Percentiles rank a stretch among this genome's conserved stretches.
phyloP scores from a whole-genome alignment of 2,888 invertebrate species.

The Oscheius sp. region DNA sequence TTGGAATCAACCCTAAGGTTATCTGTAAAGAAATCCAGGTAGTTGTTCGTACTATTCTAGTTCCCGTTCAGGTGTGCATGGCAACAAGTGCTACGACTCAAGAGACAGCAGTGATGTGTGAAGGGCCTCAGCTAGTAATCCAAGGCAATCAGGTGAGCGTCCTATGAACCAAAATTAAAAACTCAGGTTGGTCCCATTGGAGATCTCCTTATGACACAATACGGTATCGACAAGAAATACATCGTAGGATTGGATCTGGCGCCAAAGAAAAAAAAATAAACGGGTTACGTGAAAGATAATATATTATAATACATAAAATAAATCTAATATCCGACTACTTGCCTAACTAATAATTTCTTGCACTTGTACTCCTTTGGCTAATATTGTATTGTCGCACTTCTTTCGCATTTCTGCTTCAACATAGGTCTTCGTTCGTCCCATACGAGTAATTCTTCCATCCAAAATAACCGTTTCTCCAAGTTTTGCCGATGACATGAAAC shows the following conservation, averaged over 20 bases:
- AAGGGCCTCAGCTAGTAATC: constrained; percentile 65
- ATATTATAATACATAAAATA: background rate
- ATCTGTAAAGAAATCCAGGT: constrained; percentile 48
- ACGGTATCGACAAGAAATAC: constrained; percentile 64
- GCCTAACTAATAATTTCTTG: constrained; percentile 73
- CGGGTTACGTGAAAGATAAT: background rate
- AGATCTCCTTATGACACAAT: constrained; percentile 46
- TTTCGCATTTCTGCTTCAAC: constrained; percentile 79
- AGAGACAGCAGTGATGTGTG: constrained; percentile 76
- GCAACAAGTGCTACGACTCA: constrained; percentile 87
- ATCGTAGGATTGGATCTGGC: constrained; percentile 65
- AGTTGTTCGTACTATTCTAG: background rate
- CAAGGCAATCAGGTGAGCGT: constrained; percentile 68
- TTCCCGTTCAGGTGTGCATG: constrained; percentile 80
- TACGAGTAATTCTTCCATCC: constrained; percentile 81
- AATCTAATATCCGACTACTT: background rate
- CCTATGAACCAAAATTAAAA: background rate
- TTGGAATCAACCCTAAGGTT: constrained; percentile 80
- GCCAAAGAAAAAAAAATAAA: constrained; percentile 60
- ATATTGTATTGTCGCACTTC: constrained; percentile 79
- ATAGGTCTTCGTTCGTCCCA: constrained; percentile 76
- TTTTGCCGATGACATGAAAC: constrained; percentile 81
- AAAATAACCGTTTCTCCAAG: constrained; percentile 83
- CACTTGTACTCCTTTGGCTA: constrained; percentile 86
- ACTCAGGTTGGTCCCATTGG: constrained; percentile 45